Conservation (phyloP, 2,113 vertebrate genomes). For the Peromyscus polionotus region DNA sequence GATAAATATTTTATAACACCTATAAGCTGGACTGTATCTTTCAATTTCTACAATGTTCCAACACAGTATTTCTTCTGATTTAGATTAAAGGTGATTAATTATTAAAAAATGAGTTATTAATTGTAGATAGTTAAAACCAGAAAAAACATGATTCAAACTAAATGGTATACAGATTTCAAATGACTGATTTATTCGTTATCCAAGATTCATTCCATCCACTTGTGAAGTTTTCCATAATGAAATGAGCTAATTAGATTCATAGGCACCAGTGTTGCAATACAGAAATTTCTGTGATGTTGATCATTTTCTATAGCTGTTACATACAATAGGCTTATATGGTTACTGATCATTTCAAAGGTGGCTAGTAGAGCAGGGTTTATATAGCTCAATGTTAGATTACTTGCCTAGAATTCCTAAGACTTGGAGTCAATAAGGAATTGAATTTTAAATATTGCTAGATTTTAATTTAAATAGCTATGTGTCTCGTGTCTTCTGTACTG, state of each 20-base stretch:
- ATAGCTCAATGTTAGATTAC: too few relatives aligned
- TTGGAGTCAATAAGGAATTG: neutral
- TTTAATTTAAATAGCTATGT: neutral
- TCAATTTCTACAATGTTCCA: neutral
- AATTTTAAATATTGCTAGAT: slow-evolving; percentile 10
- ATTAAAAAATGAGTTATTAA: slow-evolving; percentile 14
- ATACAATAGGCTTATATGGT: neutral
- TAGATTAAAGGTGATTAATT: slow-evolving; percentile 16
- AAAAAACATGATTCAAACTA: neutral
- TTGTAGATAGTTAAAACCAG: neutral
- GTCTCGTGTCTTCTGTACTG: neutral
- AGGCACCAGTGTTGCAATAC: neutral
- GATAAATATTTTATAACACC: neutral
- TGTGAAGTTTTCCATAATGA: neutral
- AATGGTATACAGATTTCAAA: slow-evolving; percentile 39
- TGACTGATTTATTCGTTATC: neutral
- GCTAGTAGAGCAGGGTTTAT: neutral
- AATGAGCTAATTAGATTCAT: neutral
- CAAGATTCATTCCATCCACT: neutral
- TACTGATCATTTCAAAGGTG: neutral
- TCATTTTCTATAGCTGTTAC: neutral
- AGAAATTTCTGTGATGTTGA: neutral
- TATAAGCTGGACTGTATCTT: neutral
- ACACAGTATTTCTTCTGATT: slow-evolving; percentile 16
- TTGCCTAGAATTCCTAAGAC: neutral